phyloP scores from a whole-genome alignment of 2,113 vertebrate genomes.

The Mirza zaza region DNA sequence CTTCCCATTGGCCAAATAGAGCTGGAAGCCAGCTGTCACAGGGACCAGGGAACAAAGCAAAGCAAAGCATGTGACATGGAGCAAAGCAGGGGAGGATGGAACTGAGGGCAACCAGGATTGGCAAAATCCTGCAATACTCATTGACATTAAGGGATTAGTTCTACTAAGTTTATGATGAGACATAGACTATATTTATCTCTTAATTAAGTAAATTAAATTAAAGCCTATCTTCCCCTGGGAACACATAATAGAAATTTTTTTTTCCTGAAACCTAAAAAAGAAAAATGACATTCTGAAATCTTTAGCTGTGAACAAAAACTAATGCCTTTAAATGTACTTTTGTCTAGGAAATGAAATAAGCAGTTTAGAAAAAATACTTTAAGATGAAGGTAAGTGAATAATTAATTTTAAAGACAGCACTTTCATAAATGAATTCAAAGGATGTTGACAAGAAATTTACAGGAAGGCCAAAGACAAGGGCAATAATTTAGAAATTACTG shows the following conservation, averaged over 20 bases:
- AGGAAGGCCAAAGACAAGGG: slow-evolving; percentile 14
- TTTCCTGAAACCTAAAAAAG: slow-evolving; percentile 13
- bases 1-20: neutral
- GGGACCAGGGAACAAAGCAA: neutral
- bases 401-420: slow-evolving; percentile 33
- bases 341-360: slow-evolving; percentile 10
- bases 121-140: neutral
- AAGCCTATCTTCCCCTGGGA: neutral
- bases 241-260: neutral
- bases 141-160: neutral
- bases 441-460: neutral
- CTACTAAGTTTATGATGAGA: neutral
- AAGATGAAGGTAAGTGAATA: slow-evolving; percentile 6
- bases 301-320: slow-evolving; percentile 22
- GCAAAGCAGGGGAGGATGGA: neutral
- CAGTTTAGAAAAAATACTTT: slow-evolving; percentile 34
- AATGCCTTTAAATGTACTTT: slow-evolving; percentile 25
- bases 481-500: slow-evolving; percentile 43
- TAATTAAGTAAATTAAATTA: slow-evolving; percentile 17
- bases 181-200: neutral
- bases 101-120: neutral
- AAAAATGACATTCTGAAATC: slow-evolving; percentile 14
- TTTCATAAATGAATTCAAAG: slow-evolving; percentile 41
- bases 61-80: neutral
- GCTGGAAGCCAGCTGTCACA: neutral